These are phyloP conservation scores for Nothoprocta perdicaria DNA, from an alignment of 2,113 vertebrate genomes.

Conservation along the genomic window DNA sequence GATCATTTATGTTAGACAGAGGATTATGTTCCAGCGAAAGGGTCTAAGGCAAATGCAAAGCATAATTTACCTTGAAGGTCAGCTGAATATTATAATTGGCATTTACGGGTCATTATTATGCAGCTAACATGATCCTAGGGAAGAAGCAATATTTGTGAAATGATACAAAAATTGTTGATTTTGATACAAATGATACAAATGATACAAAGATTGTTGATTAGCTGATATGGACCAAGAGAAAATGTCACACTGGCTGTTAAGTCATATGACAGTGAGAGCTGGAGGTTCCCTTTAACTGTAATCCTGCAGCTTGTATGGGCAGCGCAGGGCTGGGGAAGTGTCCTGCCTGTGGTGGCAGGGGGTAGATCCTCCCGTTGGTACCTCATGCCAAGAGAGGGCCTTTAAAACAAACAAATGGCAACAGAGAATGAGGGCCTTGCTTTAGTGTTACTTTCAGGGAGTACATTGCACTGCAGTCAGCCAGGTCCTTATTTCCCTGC, in stretches of 20 bases:
- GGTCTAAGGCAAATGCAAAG: conserved; percentile 60
- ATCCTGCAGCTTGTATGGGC: background rate
- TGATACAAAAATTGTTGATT: conserved; percentile 15
- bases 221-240: background rate
- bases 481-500: background rate
- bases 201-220: background rate
- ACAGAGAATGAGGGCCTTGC: background rate
- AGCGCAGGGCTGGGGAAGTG: background rate
- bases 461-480: too few relatives aligned
- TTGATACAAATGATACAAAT: too few relatives aligned
- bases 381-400: background rate
- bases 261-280: background rate
- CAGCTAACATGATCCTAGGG: conserved; percentile 22
- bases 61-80: conserved; percentile 71
- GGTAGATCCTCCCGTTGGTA: background rate
- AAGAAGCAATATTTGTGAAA: conserved; percentile 22
- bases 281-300: background rate
- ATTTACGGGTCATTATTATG: conserved; percentile 33
- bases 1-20: conserved; percentile 61
- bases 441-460: background rate
- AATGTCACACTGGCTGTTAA: background rate
- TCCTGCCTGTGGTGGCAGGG: background rate
- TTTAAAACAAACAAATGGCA: background rate
- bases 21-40: conserved; percentile 52
- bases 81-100: conserved; percentile 47